Base-by-base conservation (phyloP, 2,113 vertebrate species). In the Zootoca vivipara region DNA sequence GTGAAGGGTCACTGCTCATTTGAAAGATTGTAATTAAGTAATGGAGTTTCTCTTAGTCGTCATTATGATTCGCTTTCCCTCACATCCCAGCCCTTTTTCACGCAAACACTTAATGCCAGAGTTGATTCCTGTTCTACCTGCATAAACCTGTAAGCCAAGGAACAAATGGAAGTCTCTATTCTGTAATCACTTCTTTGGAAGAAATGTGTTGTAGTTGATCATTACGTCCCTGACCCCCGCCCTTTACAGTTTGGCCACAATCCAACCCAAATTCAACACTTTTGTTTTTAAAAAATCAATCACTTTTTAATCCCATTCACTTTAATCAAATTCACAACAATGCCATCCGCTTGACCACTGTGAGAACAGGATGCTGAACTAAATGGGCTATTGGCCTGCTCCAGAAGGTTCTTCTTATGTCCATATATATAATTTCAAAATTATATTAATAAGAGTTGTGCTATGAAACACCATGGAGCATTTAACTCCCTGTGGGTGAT, bases 11-110 rank as follows among this genome's bases (percentile, higher is more conserved):
- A 92, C 22, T 83, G 77, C 83, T 85, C 84, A 92, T 89, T 74
- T 0, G 46, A 0, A 20, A 89, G 83, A 0, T 0, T 91, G 2
- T 80, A 91, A 94, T 87, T 79, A 90, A 70, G 33, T 74, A 83
- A 89, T 30, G 77, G 40, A 92, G 92, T 93, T 92, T 92, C 89
- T 56, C 0, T 89, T 82, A 91, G 85, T 93, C 94, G 89, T 95
- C 89, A 93, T 84, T 33, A 15, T 89, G 82, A 94, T 87, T 82
- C 89, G 87, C 75, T 84, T 93, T 93, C 91, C 87, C 89, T 52
- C 86, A 91, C 91, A 92, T 93, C 86, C 91, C 91, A 93, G 91
- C 92, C 64, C 20, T 33, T 84, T 40, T 80, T 38, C 9, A 62
- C 65, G 73, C 2, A 62, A 28, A 80, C 4, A 52, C 28, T 81